Evolutionary conservation across 2,797 vertebrate genomes (phyloP).

Genomic region (Pipistrellus pygmaeus): DNA sequence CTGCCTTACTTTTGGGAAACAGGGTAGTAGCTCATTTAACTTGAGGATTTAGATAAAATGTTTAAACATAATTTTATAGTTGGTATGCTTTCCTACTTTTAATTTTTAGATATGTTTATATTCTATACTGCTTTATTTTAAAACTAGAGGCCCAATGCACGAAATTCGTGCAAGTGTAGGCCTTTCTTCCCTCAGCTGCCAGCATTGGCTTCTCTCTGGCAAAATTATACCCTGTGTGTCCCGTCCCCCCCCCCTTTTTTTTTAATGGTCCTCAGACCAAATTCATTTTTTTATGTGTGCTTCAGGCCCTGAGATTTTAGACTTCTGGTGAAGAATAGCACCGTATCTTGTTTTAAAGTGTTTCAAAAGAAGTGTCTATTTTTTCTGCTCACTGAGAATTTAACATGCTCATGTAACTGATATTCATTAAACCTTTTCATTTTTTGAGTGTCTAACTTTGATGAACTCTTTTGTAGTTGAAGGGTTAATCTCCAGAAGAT

Average conservation of each 20-base stretch:
- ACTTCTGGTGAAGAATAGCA: slow-evolving; percentile 1
- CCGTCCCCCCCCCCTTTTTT: not conserved
- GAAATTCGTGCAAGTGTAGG: too few species aligned
- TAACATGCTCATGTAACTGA: slow-evolving; percentile 10
- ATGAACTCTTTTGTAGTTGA: not conserved
- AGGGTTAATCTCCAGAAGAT: slow-evolving; percentile 27
- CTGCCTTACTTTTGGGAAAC: too few species aligned
- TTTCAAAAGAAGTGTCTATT: not conserved
- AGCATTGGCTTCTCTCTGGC: too few species aligned
- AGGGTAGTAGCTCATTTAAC: not conserved
- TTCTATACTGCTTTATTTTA: not conserved
- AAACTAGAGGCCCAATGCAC: not conserved
- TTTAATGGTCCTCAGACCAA: not conserved
- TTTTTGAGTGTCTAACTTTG: slow-evolving; percentile 20
- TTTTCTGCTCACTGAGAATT: slow-evolving; percentile 41
- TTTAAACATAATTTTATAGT: slow-evolving; percentile 38
- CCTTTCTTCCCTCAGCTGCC: too few species aligned
- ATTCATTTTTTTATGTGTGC: not conserved
- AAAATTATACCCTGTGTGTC: not conserved
- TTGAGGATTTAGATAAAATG: slow-evolving; percentile 52
- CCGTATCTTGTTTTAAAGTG: slow-evolving; percentile 27
- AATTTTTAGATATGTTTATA: slow-evolving; percentile 54
- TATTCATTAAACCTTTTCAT: slow-evolving; percentile 12
- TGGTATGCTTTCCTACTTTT: slow-evolving; percentile 27
- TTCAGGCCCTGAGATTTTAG: slow-evolving; percentile 42